Conservation (phyloP, 1,140 invertebrate species). For the Sitobion miscanthi region DNA sequence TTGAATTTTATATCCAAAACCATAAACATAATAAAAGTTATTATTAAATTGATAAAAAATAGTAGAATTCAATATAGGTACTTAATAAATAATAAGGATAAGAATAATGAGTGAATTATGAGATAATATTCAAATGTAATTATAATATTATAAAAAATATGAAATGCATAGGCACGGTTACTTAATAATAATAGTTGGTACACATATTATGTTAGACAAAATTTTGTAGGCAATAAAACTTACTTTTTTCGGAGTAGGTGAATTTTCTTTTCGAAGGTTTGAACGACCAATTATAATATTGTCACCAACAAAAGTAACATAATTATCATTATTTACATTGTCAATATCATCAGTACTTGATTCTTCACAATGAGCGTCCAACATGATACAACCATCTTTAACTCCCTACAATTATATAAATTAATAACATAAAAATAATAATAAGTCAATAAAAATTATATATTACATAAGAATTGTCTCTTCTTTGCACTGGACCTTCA, state of each 20-base stretch:
- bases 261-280: conserved; percentile 48
- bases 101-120: not conserved
- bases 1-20: not conserved
- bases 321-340: conserved; percentile 18
- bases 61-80: not conserved
- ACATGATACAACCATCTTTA: conserved; percentile 40
- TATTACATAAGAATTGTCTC: conserved; percentile 62
- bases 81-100: not conserved
- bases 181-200: not conserved
- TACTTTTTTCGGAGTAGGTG: conserved; percentile 31
- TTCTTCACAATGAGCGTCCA: conserved; percentile 54
- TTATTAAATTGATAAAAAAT: not conserved
- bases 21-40: not conserved
- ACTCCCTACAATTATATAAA: conserved; percentile 8
- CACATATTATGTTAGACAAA: not conserved
- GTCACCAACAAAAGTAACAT: conserved; percentile 48
- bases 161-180: not conserved
- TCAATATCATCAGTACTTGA: conserved; percentile 55
- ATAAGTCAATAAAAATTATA: not conserved
- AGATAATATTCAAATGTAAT: not conserved
- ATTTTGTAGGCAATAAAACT: not conserved
- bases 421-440: not conserved
- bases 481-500: conserved; percentile 77
- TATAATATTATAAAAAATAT: not conserved
- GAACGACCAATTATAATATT: conserved; percentile 52